Conservation (phyloP, 2,113 vertebrate species). For the Oxyura jamaicensis region DNA sequence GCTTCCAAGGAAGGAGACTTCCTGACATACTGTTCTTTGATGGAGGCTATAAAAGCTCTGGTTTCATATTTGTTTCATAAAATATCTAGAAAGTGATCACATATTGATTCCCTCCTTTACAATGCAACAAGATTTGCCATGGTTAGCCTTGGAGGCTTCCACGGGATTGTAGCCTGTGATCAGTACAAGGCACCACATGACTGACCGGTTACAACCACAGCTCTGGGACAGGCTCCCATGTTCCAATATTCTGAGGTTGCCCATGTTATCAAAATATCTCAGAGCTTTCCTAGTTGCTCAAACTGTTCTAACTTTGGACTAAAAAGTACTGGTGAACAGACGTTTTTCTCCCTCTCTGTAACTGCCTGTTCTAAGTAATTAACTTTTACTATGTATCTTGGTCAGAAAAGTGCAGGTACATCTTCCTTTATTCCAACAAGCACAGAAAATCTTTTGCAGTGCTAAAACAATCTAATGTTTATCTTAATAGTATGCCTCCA, state of each 20-base stretch:
- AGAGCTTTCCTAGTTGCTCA: not conserved
- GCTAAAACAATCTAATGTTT: not conserved
- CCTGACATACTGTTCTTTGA: not conserved
- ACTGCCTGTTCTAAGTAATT: not conserved
- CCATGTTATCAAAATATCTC: not conserved
- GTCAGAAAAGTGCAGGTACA: not conserved
- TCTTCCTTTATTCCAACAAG: not conserved
- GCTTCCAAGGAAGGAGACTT: not conserved
- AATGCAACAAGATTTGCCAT: not conserved
- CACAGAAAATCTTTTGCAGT: not conserved
- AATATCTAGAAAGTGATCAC: not conserved
- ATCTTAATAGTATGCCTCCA: not conserved
- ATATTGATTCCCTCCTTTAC: not conserved
- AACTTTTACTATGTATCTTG: not conserved
- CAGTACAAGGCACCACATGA: not conserved
- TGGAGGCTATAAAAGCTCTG: not conserved
- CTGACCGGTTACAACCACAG: not conserved
- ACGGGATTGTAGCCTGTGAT: not conserved
- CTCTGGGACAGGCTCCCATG: not conserved
- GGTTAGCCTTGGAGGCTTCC: not conserved
- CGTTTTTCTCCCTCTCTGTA: too few species aligned
- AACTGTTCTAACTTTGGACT: not conserved
- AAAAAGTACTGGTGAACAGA: not conserved
- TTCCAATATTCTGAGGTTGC: not conserved
- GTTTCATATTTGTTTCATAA: not conserved